These are phyloP conservation scores for Quadroppia sp. DNA, from an alignment of 2,888 invertebrate genomes.

Conservation along the genomic window DNA sequence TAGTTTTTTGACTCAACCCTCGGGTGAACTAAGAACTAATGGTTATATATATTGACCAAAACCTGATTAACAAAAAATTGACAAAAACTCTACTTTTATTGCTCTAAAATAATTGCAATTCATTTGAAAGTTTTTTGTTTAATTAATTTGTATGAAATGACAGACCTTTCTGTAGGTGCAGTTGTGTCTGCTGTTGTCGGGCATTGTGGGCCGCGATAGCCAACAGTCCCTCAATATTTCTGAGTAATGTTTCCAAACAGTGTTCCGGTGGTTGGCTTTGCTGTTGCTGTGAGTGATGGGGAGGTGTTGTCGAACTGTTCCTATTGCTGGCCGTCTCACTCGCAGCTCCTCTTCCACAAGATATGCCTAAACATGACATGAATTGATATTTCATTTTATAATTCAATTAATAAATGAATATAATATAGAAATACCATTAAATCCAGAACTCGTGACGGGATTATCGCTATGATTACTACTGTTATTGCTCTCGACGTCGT, in stretches of 20 bases:
- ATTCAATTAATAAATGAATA: not conserved
- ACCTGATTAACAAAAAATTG: constrained; percentile 18
- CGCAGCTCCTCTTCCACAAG: constrained; percentile 15
- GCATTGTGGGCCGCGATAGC: constrained; percentile 98
- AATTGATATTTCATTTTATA: not conserved
- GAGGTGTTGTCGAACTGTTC: constrained; percentile 39
- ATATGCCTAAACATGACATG: not conserved
- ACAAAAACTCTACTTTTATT: not conserved
- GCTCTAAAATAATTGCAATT: not conserved
- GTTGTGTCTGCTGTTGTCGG: constrained; percentile 89
- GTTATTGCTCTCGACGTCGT: constrained; percentile 44
- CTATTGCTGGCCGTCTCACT: constrained; percentile 26
- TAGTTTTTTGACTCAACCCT: constrained; percentile 27
- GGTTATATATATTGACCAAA: constrained; percentile 26
- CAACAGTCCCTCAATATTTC: constrained; percentile 91
- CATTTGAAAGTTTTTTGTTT: not conserved
- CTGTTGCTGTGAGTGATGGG: constrained; percentile 15
- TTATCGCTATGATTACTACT: constrained; percentile 44
- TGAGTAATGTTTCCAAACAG: constrained; percentile 73
- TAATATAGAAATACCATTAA: constrained; percentile 43
- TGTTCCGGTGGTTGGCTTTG: constrained; percentile 42
- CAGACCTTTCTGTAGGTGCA: constrained; percentile 91
- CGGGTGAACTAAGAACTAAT: constrained; percentile 8
- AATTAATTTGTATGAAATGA: not conserved
- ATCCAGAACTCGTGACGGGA: constrained; percentile 41